These are phyloP conservation scores for Falco peregrinus DNA, from an alignment of 2,797 vertebrate genomes.

Conservation along the genomic window DNA sequence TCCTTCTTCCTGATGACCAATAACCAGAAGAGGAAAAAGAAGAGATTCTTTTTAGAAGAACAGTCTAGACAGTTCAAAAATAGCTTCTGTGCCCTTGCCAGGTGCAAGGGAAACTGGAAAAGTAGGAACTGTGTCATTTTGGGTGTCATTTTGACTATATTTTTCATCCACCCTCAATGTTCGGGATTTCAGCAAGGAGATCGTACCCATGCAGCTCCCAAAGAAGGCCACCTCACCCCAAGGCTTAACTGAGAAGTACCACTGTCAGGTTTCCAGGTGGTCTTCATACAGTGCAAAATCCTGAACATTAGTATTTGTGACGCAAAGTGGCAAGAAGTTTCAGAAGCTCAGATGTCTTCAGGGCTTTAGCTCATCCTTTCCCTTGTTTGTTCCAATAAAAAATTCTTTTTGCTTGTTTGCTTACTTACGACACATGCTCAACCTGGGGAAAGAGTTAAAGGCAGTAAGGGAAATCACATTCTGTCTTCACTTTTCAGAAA, in stretches of 20 bases:
- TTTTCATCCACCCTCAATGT: background rate
- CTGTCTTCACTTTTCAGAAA: background rate
- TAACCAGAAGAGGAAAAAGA: slow-evolving; percentile 60
- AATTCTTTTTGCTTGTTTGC: background rate
- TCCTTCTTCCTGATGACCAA: slow-evolving; percentile 23
- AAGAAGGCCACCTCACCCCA: background rate
- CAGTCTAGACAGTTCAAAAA: slow-evolving; percentile 75
- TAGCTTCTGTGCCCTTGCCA: slow-evolving; percentile 51
- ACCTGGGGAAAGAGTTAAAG: background rate
- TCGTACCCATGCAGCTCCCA: background rate
- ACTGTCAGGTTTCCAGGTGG: background rate
- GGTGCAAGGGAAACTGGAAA: slow-evolving; percentile 65
- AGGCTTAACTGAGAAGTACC: background rate
- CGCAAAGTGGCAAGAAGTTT: background rate
- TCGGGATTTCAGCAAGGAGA: background rate
- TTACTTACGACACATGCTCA: background rate
- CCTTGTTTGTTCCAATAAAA: background rate
- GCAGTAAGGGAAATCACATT: background rate
- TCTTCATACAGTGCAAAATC: background rate
- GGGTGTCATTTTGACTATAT: background rate
- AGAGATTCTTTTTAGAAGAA: slow-evolving; percentile 57
- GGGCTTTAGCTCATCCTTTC: background rate
- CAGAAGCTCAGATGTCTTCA: background rate
- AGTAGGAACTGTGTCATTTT: background rate
- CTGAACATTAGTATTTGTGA: background rate